phyloP scores from a whole-genome alignment of 92 coral and sea anemone genomes.

The Blastomussa wellsi region DNA sequence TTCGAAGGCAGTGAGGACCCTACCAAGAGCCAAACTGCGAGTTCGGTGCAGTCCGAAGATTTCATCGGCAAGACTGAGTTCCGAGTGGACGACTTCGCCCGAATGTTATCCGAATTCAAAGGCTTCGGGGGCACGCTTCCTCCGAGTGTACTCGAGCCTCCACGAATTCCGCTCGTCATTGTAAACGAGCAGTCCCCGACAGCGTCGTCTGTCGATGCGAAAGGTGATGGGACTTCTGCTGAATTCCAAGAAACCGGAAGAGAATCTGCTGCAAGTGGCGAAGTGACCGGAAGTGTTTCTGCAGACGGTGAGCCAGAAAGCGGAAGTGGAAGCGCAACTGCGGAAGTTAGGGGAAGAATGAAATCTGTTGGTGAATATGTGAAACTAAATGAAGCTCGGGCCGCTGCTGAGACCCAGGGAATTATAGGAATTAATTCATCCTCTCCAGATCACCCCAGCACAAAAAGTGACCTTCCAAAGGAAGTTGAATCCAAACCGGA shows the following conservation, averaged over 20 bases:
- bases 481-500: conserved; percentile 20
- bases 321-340: conserved; percentile 24
- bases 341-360: conserved; percentile 35
- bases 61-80: conserved; percentile 51
- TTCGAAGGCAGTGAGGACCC: conserved; percentile 28
- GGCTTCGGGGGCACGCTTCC: conserved; percentile 71
- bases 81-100: conserved; percentile 82
- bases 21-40: conserved; percentile 26
- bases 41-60: conserved; percentile 40
- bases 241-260: background rate
- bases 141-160: conserved; percentile 53
- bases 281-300: conserved; percentile 14
- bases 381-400: conserved; percentile 58
- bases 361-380: conserved; percentile 62
- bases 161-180: conserved; percentile 44
- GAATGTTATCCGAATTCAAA: conserved; percentile 82
- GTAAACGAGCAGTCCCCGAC: background rate
- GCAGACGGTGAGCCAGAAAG: background rate
- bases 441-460: background rate
- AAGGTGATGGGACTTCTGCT: conserved; percentile 3
- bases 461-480: background rate
- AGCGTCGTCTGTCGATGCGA: background rate
- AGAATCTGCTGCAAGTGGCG: background rate
- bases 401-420: conserved; percentile 51
- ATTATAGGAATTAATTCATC: background rate